A percentile compares a stretch with the other conserved stretches of the same genome.
These are phyloP conservation scores for Trichomycterus rosablanca DNA, from an alignment of 2,113 vertebrate species.

Conservation along the genomic window DNA sequence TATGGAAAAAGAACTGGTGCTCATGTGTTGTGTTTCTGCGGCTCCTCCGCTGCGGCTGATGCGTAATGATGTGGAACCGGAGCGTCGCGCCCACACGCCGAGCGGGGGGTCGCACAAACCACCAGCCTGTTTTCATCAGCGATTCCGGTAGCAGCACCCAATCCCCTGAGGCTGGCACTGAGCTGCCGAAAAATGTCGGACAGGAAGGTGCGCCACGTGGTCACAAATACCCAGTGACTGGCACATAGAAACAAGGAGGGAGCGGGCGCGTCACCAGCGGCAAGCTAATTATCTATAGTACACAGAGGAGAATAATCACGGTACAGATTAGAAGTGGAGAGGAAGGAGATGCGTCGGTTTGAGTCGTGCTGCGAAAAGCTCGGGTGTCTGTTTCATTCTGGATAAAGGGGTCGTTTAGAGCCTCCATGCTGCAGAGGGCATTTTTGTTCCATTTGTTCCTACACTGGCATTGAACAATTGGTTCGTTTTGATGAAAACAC, in stretches of 20 bases:
- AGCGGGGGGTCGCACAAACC: conserved; percentile 24
- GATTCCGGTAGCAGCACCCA: conserved; percentile 30
- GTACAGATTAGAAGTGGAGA: background rate
- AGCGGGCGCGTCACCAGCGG: conserved; percentile 4
- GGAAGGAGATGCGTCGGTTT: background rate
- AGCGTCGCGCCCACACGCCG: conserved; percentile 56
- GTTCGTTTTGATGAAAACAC: too few species aligned
- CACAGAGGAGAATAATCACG: background rate
- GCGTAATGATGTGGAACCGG: conserved; percentile 61
- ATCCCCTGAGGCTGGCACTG: conserved; percentile 27
- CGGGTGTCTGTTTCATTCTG: background rate
- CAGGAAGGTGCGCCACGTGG: conserved; percentile 21
- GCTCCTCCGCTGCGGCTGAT: conserved; percentile 45
- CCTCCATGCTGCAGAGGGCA: background rate
- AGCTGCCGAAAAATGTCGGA: conserved; percentile 36
- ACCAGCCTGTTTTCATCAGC: conserved; percentile 37
- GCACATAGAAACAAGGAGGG: conserved; percentile 2
- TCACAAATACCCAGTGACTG: background rate
- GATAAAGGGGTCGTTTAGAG: too few species aligned
- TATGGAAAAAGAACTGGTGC: conserved; percentile 48
- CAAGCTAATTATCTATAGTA: conserved; percentile 18
- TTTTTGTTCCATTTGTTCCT: conserved; percentile 1
- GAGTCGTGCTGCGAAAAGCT: too few species aligned
- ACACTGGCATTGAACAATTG: conserved; percentile 5
- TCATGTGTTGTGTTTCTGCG: conserved; percentile 35